Base-by-base conservation (phyloP, 1,140 invertebrate species). In the Atopsyche davidsoni region DNA sequence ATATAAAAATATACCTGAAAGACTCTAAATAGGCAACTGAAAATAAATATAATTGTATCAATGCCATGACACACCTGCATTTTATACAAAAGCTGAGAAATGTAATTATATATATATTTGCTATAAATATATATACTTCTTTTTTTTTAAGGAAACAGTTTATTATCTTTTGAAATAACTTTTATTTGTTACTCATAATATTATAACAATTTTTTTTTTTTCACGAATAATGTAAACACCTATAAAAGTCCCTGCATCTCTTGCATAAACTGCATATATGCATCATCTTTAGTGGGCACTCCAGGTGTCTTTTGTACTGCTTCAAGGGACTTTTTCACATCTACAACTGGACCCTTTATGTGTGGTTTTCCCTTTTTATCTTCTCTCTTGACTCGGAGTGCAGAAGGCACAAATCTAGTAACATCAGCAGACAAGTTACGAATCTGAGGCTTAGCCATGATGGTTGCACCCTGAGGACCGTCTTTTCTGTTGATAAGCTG, bases 261-360 rank as follows among this genome's bases (percentile, higher is more conserved):
- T 69, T 88, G 86, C 93, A 98, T 97, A 68, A 98, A 98, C 65
- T 94, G 90, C 73, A 92, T 85, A 63, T 98, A 98, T 24, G 94
- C 95, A 66, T 98, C 94, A 64, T 98, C 95, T 67, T 98, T 98
- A 25, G 87, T 96, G 28, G 81, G 82, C 57, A 76, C 73, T 21
- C 62, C 59, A 4, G 60, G 42, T n/a, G 61, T 45, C 24, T 58
- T 58, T 13, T 54, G 48, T 22, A 23, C 14, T 3, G 18, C 45
- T 24, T 55, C 52, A 13, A 35, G 34, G 1, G 34, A 36, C 41
- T 54, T 58, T 56, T 69, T 69, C 66, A 42, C 55, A 63, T 60
- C 64, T 64, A 56, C 62, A 66, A 62, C 66, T 73, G 6, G 48
- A 57, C 41, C 64, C 66, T 54, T 77, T 65, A 2, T 60, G 59